phyloP scores from a whole-genome alignment of 2,113 vertebrate species.

The Sturnus vulgaris region DNA sequence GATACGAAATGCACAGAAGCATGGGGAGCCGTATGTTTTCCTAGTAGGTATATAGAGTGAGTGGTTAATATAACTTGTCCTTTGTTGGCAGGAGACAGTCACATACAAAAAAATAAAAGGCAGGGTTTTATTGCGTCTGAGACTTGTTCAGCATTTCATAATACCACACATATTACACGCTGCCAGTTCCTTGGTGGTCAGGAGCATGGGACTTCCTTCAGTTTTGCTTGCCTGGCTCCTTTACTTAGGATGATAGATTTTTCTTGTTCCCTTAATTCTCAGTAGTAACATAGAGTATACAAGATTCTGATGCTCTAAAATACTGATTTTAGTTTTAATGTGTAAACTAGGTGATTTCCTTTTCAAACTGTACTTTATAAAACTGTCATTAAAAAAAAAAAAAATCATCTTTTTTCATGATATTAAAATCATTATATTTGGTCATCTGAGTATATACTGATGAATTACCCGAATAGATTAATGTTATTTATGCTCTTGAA shows the following conservation, averaged over 20 bases:
- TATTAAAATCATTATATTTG: neutral
- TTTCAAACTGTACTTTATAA: neutral
- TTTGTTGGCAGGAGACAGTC: neutral
- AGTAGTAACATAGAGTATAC: neutral
- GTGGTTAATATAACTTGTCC: neutral
- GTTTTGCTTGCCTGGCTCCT: neutral
- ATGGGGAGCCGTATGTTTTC: fast-evolving
- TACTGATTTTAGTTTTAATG: neutral
- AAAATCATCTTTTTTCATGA: neutral
- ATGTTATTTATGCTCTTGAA: neutral
- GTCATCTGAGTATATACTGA: neutral
- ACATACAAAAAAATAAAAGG: neutral
- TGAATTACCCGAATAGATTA: neutral
- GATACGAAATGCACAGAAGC: neutral
- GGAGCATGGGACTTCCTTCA: neutral
- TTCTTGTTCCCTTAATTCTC: neutral
- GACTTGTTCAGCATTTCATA: neutral
- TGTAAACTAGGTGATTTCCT: neutral
- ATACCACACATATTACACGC: fast-evolving
- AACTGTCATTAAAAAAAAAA: neutral
- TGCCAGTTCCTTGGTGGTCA: neutral
- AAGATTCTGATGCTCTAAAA: neutral
- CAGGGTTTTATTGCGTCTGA: neutral
- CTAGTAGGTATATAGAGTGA: neutral
- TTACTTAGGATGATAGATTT: neutral